A percentile compares a stretch with the other conserved stretches of the same genome.
These are phyloP conservation scores for Podarcis muralis DNA, from an alignment of 2,113 vertebrate genomes.

Conservation along the genomic window DNA sequence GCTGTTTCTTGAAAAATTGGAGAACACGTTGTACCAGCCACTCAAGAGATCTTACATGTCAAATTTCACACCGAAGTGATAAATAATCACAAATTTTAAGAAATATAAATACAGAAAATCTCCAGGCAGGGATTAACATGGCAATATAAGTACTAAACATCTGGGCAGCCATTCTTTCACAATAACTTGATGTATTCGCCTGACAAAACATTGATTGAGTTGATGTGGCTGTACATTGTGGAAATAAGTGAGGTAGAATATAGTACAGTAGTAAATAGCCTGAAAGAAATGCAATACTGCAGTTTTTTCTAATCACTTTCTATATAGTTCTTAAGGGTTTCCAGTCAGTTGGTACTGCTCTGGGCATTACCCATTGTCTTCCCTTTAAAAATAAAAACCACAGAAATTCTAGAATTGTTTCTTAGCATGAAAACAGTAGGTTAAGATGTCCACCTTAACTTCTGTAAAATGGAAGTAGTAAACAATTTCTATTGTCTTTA, in stretches of 20 bases:
- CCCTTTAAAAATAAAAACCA: too few relatives aligned
- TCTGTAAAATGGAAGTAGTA: too few relatives aligned
- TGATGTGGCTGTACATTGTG: not conserved
- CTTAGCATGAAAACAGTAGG: too few relatives aligned
- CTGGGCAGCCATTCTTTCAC: too few relatives aligned
- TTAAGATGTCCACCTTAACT: too few relatives aligned
- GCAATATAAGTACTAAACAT: not conserved
- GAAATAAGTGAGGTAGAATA: not conserved
- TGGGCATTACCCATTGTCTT: too few relatives aligned
- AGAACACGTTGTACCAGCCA: not conserved
- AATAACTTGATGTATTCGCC: not conserved
- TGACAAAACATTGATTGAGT: not conserved
- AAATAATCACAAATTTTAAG: not conserved
- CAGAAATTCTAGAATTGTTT: too few relatives aligned
- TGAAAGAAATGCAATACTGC: too few relatives aligned
- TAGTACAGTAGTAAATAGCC: too few relatives aligned
- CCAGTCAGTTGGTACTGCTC: too few relatives aligned
- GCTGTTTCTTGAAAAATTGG: not conserved
- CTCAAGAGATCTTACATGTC: not conserved
- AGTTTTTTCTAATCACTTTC: too few relatives aligned
- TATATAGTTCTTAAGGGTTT: too few relatives aligned
- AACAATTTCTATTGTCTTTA: not conserved
- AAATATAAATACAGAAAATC: not conserved
- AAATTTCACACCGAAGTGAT: not conserved
- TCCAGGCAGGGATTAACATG: not conserved